Evolutionary conservation across 1,140 invertebrate species (phyloP), one percentile per base, ranked within the genome.

Genomic region (Heliconius melpomene): DNA sequence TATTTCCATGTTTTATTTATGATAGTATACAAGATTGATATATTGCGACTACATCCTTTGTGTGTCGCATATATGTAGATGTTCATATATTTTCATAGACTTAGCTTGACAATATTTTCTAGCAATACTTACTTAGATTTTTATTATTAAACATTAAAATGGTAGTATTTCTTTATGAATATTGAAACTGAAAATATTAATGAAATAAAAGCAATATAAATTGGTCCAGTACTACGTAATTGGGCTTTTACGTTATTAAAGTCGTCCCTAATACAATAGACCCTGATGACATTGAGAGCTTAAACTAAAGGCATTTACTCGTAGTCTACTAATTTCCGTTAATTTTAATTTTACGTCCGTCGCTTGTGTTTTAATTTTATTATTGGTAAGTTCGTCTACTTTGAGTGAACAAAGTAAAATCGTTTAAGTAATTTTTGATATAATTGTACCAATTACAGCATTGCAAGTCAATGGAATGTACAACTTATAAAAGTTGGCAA

Each of bases 271-370:
- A 78, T 76, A 60, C 60, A 29, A 66, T 75, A 74, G 52, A 74
- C 20, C 72, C 77, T 78, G 57, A 78, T 78, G 77, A 78, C 77
- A 74, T 40, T 74, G 52, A 66, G 60, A 76, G 74, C 74, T 60
- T n/a, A 54, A 66, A 66, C 60, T 66, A 29, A 66, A 18, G 26
- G 26, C 26, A 66, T 66, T 66, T 66, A 66, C 26, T 66, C 60
- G 60, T 66, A 66, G 60, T 29, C 60, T 29, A 66, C 60, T 66
- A 66, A 66, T 66, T 66, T 66, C 60, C 11, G 26, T 29, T 29
- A n/a, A 29, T 29, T 3, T 66, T 66, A 66, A 66, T 66, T 66
- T 66, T 66, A 66, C 60, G 60, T 26, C 60, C 23, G 60, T 66
- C 23, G 60, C 5, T 13, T 26, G 3, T 29, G 13, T 66, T 26